phyloP scores from a whole-genome alignment of 2,113 vertebrate genomes.

The Anguilla rostrata region DNA sequence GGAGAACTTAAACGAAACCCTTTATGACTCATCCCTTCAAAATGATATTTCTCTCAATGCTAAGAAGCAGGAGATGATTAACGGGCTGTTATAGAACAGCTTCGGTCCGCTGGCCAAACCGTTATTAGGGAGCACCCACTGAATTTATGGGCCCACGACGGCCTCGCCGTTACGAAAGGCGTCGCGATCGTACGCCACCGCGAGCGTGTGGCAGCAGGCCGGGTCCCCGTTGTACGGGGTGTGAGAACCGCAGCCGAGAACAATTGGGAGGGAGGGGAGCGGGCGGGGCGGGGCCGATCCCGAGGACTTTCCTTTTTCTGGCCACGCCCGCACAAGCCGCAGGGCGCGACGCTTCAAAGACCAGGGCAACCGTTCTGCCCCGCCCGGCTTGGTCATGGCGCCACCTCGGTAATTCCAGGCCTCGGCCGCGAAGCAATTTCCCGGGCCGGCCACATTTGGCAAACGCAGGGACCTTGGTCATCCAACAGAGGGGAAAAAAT shows the following conservation, averaged over 20 bases:
- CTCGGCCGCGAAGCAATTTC: not conserved
- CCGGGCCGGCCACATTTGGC: constrained; percentile 5
- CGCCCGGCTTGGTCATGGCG: not conserved
- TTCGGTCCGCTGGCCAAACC: not conserved
- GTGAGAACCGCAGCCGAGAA: not conserved
- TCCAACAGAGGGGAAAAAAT: not conserved
- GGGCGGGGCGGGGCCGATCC: not conserved
- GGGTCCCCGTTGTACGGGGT: not conserved
- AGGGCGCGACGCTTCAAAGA: not conserved
- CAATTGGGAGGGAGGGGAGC: not conserved
- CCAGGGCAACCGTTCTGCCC: not conserved
- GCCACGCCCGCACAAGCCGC: not conserved
- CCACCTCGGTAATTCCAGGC: not conserved
- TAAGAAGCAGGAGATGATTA: not conserved
- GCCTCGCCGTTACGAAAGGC: not conserved
- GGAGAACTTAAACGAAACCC: not conserved
- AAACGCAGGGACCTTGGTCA: not conserved
- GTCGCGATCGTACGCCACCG: not conserved
- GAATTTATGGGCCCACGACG: not conserved
- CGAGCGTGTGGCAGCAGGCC: not conserved
- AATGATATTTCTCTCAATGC: not conserved
- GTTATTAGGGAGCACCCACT: not conserved
- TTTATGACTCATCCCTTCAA: not conserved
- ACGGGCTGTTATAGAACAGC: not conserved
- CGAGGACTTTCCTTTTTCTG: not conserved